Evolutionary conservation across 2,113 vertebrate genomes (phyloP), one percentile per base, ranked within the genome.

Genomic region (Electrona antarctica): DNA sequence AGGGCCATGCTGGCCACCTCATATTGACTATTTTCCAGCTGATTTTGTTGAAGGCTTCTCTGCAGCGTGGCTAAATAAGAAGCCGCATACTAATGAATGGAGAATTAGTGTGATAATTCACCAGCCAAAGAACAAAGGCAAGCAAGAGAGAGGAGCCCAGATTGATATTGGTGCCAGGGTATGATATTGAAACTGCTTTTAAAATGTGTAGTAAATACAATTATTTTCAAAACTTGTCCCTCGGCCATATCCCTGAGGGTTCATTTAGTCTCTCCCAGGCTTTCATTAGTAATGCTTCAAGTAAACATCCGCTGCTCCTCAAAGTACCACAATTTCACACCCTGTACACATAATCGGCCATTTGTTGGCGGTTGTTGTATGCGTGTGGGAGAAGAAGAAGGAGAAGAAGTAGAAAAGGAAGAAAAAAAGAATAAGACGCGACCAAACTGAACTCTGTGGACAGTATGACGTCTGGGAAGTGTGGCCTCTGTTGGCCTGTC

Each of bases 21-120:
- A 73, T 89, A 90, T 89, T 82, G 82, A 85, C 78, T 86, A 87
- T 92, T 89, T 92, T 93, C 85, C 89, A 87, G 89, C 87, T 92
- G 87, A 88, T 92, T 93, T 91, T 91, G 84, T 87, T 79, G 76
- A 90, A 88, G 84, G 76, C 77, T 87, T 87, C 86, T 88, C 78
- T 84, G 82, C 83, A 85, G 87, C 85, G 69, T 86, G 70, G 82
- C 89, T 87, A 93, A 93, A 92, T 90, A 85, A 85, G 85, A 85
- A 82, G 67, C 89, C 84, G 89, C 81, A 82, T 85, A 86, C 82
- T 92, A 92, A 93, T 93, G 89, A 93, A 92, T 75, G 74, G 71
- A 87, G 86, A 89, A 90, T 45, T 77, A 86, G 79, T 76, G 69
- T 76, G 74, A 88, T 90, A 90, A 93, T 90, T 87, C 79, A 84